Conservation (phyloP, 2,113 vertebrate species). For the Mormyrus iriodes region DNA sequence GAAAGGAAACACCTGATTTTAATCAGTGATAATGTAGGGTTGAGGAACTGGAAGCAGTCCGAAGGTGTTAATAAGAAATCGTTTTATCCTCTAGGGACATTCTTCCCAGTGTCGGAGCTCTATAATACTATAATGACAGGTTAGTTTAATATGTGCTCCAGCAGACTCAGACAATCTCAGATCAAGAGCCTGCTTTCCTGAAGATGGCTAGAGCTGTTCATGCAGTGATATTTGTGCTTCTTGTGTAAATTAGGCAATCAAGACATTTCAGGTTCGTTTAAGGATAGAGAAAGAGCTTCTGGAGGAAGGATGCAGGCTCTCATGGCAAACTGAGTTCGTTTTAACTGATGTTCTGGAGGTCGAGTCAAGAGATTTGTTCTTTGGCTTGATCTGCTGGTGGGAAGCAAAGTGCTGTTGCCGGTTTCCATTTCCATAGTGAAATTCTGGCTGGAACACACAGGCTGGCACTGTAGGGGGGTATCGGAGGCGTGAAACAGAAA, state of each 20-base stretch:
- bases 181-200: neutral
- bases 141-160: neutral
- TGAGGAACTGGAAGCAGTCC: neutral
- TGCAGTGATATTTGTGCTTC: neutral
- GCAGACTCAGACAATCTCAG: neutral
- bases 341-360: neutral
- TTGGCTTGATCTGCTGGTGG: neutral
- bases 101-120: neutral
- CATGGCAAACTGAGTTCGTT: neutral
- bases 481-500: conserved; percentile 28
- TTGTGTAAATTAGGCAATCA: neutral
- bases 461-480: conserved; percentile 8
- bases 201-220: neutral
- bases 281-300: neutral
- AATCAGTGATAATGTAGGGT: neutral
- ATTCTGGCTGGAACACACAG: conserved; percentile 17
- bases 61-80: neutral
- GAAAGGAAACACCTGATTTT: neutral
- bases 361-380: neutral
- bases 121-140: neutral
- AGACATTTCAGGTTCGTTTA: neutral
- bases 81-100: neutral
- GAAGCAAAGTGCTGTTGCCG: conserved; percentile 2
- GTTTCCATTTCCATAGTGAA: conserved; percentile 20
- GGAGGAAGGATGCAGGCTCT: neutral